phyloP scores from a whole-genome alignment of 1,140 invertebrate genomes.

The honey bee (Apis mellifera) region DNA sequence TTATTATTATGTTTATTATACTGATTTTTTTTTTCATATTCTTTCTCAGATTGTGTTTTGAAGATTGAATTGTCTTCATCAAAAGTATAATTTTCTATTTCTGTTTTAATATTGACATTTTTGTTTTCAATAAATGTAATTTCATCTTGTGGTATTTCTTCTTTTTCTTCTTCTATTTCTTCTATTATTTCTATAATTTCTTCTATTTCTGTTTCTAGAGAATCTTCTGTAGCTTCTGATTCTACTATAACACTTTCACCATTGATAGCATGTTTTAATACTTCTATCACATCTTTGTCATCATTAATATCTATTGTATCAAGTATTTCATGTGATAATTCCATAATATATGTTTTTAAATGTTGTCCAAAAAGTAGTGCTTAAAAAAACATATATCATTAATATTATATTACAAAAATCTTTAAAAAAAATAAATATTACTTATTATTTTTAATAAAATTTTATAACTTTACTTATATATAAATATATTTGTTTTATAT shows the following conservation, averaged over 20 bases:
- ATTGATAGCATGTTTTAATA: constrained; percentile 66
- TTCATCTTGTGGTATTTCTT: constrained; percentile 37
- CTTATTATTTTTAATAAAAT: neutral
- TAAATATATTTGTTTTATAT: neutral
- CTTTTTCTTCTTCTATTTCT: constrained; percentile 66
- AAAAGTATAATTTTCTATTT: constrained; percentile 31
- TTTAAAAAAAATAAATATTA: neutral
- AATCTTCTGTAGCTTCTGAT: constrained; percentile 65
- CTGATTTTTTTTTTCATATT: neutral
- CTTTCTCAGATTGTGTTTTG: constrained; percentile 19
- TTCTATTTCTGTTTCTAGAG: constrained; percentile 65
- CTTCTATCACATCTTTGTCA: constrained; percentile 69
- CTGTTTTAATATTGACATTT: constrained; percentile 10
- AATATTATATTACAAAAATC: neutral
- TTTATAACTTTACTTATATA: no score
- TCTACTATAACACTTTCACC: constrained; percentile 73
- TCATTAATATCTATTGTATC: constrained; percentile 56
- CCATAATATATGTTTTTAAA: constrained; percentile 38
- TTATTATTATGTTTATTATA: constrained; percentile 48
- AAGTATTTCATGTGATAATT: constrained; percentile 54
- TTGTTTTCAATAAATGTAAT: constrained; percentile 33
- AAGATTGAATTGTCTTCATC: constrained; percentile 44
- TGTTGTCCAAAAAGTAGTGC: neutral
- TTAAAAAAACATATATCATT: constrained; percentile 4
- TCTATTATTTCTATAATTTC: constrained; percentile 75